phyloP scores from a whole-genome alignment of 2,888 invertebrate genomes.

The Galerucella calmariensis region DNA sequence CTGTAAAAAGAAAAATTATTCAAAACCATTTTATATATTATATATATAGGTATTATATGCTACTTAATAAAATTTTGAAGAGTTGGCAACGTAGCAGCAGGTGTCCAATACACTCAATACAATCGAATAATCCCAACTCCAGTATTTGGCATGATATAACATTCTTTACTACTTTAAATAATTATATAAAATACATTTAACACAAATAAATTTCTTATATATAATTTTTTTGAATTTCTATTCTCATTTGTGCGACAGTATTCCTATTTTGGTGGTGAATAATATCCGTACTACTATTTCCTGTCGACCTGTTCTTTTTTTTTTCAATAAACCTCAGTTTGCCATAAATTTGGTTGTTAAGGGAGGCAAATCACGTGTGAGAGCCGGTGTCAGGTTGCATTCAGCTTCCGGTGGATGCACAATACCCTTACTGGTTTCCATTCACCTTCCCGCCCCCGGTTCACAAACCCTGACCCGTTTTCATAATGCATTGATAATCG shows the following conservation, averaged over 20 bases:
- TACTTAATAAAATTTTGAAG: too few species aligned
- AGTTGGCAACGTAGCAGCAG: too few species aligned
- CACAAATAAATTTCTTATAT: too few species aligned
- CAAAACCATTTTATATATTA: too few species aligned
- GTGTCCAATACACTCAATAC: too few species aligned
- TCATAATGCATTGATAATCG: conserved; percentile 12
- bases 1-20: too few species aligned
- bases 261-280: conserved; percentile 7
- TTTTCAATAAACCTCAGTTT: conserved; percentile 27
- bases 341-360: conserved; percentile 46
- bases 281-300: not conserved
- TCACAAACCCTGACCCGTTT: conserved; percentile 32
- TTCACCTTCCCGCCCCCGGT: conserved; percentile 8
- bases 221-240: not conserved
- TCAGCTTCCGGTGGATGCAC: conserved; percentile 52
- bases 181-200: too few species aligned
- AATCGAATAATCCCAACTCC: too few species aligned
- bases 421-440: conserved; percentile 35
- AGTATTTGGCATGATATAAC: too few species aligned
- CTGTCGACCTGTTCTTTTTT: conserved; percentile 12
- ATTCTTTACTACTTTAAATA: too few species aligned
- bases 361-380: conserved; percentile 57
- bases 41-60: too few species aligned
- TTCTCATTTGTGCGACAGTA: not conserved
- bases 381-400: conserved; percentile 56